phyloP scores from a whole-genome alignment of 2,888 invertebrate genomes.

The Pediacus dermestoides region DNA sequence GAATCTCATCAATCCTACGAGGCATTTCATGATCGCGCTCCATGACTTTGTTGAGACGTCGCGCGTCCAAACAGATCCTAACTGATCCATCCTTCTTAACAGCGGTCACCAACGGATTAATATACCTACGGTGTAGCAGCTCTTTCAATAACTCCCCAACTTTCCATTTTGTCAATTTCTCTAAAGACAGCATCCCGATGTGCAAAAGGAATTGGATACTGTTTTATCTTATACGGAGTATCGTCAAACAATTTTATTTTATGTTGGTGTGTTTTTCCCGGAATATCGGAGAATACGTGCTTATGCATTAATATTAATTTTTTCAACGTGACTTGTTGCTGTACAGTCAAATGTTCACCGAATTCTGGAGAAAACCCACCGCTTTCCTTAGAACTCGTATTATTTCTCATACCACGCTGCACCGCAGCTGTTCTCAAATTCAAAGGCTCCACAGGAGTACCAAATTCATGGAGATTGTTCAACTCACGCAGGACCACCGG shows the following conservation, averaged over 20 bases:
- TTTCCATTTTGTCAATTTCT: slow-evolving; percentile 6
- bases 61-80: slow-evolving; percentile 3
- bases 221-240: slow-evolving; percentile 8
- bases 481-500: neutral
- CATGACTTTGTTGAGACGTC: slow-evolving; percentile 8
- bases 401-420: too few relatives aligned
- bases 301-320: neutral
- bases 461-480: neutral
- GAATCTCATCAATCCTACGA: slow-evolving; percentile 16
- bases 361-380: too few relatives aligned
- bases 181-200: slow-evolving; percentile 6
- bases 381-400: neutral
- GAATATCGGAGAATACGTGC: slow-evolving; percentile 9
- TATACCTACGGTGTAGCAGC: slow-evolving; percentile 8
- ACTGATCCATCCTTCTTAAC: neutral
- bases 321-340: neutral
- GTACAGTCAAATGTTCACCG: too few relatives aligned
- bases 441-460: slow-evolving; percentile 2
- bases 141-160: slow-evolving; percentile 12
- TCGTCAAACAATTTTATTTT: slow-evolving; percentile 4
- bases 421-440: slow-evolving; percentile 5
- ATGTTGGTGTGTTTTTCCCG: slow-evolving; percentile 8
- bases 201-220: slow-evolving; percentile 5
- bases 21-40: slow-evolving; percentile 13
- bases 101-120: slow-evolving; percentile 4